phyloP scores from a whole-genome alignment of 2,888 invertebrate species.

The Cacoxenus indagator region DNA sequence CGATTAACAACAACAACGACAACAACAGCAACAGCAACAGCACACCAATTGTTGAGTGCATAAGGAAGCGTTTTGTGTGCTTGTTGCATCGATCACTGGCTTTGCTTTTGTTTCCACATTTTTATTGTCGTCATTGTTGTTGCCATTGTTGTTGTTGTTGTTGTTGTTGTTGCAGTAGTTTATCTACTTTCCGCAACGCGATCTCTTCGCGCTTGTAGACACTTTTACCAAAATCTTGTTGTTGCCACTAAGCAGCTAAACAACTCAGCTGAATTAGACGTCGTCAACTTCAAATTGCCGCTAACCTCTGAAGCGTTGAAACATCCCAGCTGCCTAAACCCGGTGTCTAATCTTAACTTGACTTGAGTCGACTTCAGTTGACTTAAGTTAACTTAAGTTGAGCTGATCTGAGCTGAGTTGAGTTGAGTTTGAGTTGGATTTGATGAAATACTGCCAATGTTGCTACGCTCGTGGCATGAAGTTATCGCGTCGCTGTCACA shows the following conservation, averaged over 20 bases:
- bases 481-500: neutral
- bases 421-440: neutral
- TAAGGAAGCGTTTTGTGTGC: conserved; percentile 62
- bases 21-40: too few species aligned
- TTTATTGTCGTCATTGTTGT: conserved; percentile 13
- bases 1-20: too few species aligned
- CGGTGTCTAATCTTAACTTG: neutral
- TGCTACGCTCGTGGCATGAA: neutral
- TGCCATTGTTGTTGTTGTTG: conserved; percentile 23
- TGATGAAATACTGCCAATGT: conserved; percentile 19
- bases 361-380: too few species aligned
- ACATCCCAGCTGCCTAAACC: conserved; percentile 5
- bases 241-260: neutral
- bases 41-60: conserved; percentile 39
- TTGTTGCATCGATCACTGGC: conserved; percentile 56
- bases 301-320: conserved; percentile 10
- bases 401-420: neutral
- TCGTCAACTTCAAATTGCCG: conserved; percentile 10
- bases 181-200: conserved; percentile 21
- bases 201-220: conserved; percentile 13
- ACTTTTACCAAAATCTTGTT: conserved; percentile 7
- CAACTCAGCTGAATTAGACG: neutral
- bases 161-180: conserved; percentile 27
- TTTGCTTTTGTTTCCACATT: conserved; percentile 14
- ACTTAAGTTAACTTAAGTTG: too few species aligned